Percentiles rank a stretch among this genome's conserved stretches.
Conservation (phyloP, 2,888 invertebrate species). For the Eupithecia dodoneata region DNA sequence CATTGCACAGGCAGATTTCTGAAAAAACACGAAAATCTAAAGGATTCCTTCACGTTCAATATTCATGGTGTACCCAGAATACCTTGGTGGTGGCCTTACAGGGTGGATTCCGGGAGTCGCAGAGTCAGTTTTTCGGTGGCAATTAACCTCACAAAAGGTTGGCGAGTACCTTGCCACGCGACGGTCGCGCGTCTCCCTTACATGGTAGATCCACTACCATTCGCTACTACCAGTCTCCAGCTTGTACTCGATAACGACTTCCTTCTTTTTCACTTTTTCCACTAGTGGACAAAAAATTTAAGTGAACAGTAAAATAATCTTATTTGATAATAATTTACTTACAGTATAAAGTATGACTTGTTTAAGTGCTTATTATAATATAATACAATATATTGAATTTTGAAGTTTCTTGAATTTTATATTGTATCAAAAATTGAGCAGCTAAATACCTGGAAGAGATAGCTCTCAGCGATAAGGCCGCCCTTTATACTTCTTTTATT, state of each 20-base stretch:
- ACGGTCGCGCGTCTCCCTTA: conserved; percentile 68
- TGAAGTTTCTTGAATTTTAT: too few relatives aligned
- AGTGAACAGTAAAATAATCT: too few relatives aligned
- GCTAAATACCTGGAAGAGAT: too few relatives aligned
- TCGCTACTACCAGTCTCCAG: neutral
- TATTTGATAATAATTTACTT: too few relatives aligned
- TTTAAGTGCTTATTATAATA: too few relatives aligned
- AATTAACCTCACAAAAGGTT: conserved; percentile 73
- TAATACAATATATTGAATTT: too few relatives aligned
- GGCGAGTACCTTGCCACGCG: conserved; percentile 71
- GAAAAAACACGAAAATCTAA: conserved; percentile 59
- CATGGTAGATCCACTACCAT: conserved; percentile 47
- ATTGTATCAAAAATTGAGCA: too few relatives aligned
- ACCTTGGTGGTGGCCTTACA: conserved; percentile 72
- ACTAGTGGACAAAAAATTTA: too few relatives aligned
- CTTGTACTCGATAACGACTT: neutral
- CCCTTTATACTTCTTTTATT: too few relatives aligned
- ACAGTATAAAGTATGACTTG: too few relatives aligned
- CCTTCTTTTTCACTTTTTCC: too few relatives aligned
- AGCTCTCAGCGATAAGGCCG: too few relatives aligned
- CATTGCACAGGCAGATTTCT: conserved; percentile 48
- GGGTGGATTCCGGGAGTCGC: conserved; percentile 63
- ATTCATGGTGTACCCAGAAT: conserved; percentile 71
- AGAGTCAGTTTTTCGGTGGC: conserved; percentile 68
- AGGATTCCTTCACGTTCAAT: conserved; percentile 69